Evolutionary conservation across 1,140 invertebrate species (phyloP), one percentile per base, ranked within the genome.

Genomic region (Brachionus sp.): DNA sequence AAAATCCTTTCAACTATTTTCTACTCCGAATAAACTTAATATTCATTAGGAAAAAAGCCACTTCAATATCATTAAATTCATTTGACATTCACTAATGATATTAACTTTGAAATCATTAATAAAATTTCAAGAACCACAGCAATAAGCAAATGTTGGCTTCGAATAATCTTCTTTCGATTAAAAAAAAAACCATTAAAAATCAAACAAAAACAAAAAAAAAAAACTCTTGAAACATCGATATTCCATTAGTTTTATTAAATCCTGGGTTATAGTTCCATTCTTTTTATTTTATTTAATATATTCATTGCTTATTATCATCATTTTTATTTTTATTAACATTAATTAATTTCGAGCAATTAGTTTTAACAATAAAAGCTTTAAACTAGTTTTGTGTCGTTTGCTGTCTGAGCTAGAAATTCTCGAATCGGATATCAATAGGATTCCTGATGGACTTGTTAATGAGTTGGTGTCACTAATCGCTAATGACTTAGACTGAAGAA

Each of bases 261-360:
- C 66, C 66, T 57, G 50, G 50, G 66, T 37, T 70, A 39, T 70
- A 37, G 29, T 70, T 70, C 35, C 16, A 39, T 70, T 70, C 29
- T 29, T 29, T 29, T 29, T 29, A 19, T 39, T 37, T 4, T 64
- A 42, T 70, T 39, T 70, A 46, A 46, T 25, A 46, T 75, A 73
- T 73, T 73, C 68, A 73, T 75, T 75, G 44, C 39, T 75, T 29
- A 75, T 75, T 75, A 75, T 75, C 70, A 75, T 75, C 70, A 75
- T 46, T 46, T 46, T 44, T 25, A 68, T 68, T 37, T 35, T 68
- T 37, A 75, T 75, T 75, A 75, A 75, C 70, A 75, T 75, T 75
- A 75, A 75, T 75, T 75, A 75, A 75, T 75, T 75, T 75, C 70
- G 42, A 75, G 44, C 70, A 75, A 75, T 75, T 75, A 75, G 44